These are phyloP conservation scores for Calonectris borealis DNA, from an alignment of 2,113 vertebrate species.

Conservation along the genomic window DNA sequence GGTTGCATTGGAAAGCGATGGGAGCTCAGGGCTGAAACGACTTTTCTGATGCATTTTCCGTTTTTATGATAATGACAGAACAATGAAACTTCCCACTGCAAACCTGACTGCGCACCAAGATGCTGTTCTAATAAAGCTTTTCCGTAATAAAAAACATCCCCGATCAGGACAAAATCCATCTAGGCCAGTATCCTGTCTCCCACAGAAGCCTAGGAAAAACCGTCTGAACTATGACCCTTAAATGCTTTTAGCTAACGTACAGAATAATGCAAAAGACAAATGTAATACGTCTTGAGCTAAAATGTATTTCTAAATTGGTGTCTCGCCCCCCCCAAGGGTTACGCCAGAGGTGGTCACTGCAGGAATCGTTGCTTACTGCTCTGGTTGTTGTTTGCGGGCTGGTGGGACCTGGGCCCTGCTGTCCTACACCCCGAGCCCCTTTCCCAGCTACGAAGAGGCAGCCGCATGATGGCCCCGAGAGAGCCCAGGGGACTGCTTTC, in stretches of 20 bases:
- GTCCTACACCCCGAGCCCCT: neutral
- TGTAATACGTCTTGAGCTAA: neutral
- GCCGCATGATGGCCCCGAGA: rapidly evolving
- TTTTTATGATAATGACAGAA: neutral
- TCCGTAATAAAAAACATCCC: neutral
- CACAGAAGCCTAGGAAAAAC: neutral
- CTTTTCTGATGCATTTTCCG: too few species aligned
- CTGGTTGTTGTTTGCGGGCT: neutral
- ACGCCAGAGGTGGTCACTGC: rapidly evolving
- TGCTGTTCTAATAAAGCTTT: neutral
- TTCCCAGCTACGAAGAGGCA: neutral
- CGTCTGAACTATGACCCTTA: neutral
- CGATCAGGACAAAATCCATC: neutral
- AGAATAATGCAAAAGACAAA: neutral
- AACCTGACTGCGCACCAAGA: neutral
- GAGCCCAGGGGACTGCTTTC: neutral
- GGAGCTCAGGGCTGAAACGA: neutral
- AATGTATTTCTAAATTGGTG: rapidly evolving
- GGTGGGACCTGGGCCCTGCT: neutral
- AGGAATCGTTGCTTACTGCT: neutral
- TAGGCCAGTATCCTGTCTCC: neutral
- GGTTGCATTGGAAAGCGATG: rapidly evolving
- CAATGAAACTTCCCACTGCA: neutral
- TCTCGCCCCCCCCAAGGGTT: neutral
- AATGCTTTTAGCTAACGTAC: rapidly evolving